A percentile compares a stretch with the other conserved stretches of the same genome.
Evolutionary conservation across 2,797 vertebrate genomes (phyloP).

Genomic region (Eupleurogrammus muticus): DNA sequence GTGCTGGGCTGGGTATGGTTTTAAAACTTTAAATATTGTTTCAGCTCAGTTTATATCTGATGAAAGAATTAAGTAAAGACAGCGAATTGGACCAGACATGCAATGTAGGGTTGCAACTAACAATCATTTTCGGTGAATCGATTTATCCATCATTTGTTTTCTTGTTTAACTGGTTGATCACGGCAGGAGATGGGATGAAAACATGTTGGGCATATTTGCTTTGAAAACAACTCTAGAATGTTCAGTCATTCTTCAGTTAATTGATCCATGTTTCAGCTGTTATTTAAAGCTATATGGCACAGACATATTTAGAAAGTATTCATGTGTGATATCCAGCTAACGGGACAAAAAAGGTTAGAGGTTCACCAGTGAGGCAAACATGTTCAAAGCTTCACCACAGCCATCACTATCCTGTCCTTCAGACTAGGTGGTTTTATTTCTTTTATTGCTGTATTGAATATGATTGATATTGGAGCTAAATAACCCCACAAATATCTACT

Average conservation of each 20-base stretch:
- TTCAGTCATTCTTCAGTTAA: no score
- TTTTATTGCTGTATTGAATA: background rate
- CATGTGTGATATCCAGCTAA: conserved; percentile 1
- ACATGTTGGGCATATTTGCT: no score
- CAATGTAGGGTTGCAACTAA: background rate
- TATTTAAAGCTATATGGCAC: no score
- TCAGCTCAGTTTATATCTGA: no score
- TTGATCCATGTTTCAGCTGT: no score
- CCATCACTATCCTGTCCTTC: background rate
- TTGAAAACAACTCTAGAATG: no score
- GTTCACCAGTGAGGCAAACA: conserved; percentile 17
- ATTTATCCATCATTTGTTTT: background rate
- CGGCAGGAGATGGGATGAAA: no score
- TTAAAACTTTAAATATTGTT: background rate
- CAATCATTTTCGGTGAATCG: background rate
- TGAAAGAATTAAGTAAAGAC: no score
- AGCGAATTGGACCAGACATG: no score
- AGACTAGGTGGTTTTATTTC: background rate
- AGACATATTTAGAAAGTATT: no score
- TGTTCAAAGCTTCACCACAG: background rate
- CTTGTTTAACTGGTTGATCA: no score
- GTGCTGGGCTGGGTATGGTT: background rate
- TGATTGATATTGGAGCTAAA: background rate
- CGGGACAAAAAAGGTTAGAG: conserved; percentile 29
- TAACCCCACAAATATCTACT: background rate